Evolutionary conservation across 2,888 invertebrate genomes (phyloP).

Genomic region (Aphidoletes aphidimyza): DNA sequence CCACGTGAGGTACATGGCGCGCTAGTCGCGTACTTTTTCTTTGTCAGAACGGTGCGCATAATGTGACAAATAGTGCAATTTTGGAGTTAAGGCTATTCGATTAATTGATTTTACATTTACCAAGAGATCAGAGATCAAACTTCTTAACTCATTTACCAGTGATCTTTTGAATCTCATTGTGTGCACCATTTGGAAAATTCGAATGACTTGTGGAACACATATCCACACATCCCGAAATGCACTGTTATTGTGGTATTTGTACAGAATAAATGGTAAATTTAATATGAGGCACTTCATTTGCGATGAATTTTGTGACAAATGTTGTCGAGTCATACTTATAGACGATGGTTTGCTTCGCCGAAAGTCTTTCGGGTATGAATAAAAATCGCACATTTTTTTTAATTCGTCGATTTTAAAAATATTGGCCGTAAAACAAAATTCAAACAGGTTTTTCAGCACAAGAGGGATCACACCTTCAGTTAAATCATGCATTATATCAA

Average conservation of each 20-base stretch:
- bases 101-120: neutral
- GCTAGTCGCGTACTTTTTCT: no score
- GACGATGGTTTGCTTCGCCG: neutral
- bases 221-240: neutral
- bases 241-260: neutral
- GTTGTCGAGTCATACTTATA: neutral
- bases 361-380: neutral
- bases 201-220: neutral
- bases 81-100: neutral
- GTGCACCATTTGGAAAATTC: neutral
- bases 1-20: no score
- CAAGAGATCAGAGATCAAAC: neutral
- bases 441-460: neutral
- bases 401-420: neutral
- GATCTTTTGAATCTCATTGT: neutral
- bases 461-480: neutral
- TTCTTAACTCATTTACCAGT: neutral
- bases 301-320: neutral
- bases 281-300: neutral
- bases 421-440: neutral
- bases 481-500: slow-evolving; percentile 32
- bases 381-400: neutral
- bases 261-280: slow-evolving; percentile 6
- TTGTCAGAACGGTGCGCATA: no score
- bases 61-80: neutral